These are phyloP conservation scores for Knipowitschia caucasica DNA, from an alignment of 2,797 vertebrate species.

Conservation along the genomic window DNA sequence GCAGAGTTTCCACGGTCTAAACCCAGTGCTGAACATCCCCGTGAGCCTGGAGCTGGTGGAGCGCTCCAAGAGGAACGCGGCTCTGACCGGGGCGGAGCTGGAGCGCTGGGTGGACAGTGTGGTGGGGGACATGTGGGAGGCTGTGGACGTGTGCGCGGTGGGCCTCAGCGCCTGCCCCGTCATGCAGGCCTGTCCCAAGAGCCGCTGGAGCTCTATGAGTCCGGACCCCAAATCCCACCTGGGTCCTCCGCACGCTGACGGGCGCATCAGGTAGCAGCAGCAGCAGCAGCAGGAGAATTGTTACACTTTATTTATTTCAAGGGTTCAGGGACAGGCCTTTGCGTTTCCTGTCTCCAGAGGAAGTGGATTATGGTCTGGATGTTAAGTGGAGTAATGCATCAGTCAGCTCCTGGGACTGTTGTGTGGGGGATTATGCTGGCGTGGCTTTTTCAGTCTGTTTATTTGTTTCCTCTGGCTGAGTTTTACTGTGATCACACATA, in stretches of 20 bases:
- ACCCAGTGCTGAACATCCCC: slow-evolving; percentile 91
- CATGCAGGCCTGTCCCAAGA: slow-evolving; percentile 90
- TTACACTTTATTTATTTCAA: slow-evolving; percentile 59
- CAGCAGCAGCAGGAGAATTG: slow-evolving; percentile 55
- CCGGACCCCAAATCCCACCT: slow-evolving; percentile 95
- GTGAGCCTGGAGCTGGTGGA: slow-evolving; percentile 82
- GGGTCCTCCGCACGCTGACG: slow-evolving; percentile 79
- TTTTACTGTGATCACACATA: slow-evolving; percentile 75
- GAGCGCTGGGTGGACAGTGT: slow-evolving; percentile 90
- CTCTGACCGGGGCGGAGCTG: slow-evolving; percentile 76
- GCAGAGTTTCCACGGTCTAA: slow-evolving; percentile 97
- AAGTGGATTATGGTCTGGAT: slow-evolving; percentile 9
- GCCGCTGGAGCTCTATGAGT: slow-evolving; percentile 93
- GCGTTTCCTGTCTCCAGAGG: slow-evolving; percentile 33
- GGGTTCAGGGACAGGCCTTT: slow-evolving; percentile 24
- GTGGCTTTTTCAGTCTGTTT: slow-evolving; percentile 71
- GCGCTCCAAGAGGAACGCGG: slow-evolving; percentile 85
- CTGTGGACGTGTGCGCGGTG: slow-evolving; percentile 83
- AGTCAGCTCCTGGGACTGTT: slow-evolving; percentile 44
- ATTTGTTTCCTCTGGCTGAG: slow-evolving; percentile 70
- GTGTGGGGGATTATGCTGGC: slow-evolving; percentile 56
- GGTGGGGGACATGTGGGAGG: slow-evolving; percentile 85
- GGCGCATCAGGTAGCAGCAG: slow-evolving; percentile 93
- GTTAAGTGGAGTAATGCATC: slow-evolving; percentile 36
- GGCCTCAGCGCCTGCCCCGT: slow-evolving; percentile 85